These are phyloP conservation scores for Orchesellides sinensis DNA, from an alignment of 2,888 invertebrate species.

Conservation along the genomic window DNA sequence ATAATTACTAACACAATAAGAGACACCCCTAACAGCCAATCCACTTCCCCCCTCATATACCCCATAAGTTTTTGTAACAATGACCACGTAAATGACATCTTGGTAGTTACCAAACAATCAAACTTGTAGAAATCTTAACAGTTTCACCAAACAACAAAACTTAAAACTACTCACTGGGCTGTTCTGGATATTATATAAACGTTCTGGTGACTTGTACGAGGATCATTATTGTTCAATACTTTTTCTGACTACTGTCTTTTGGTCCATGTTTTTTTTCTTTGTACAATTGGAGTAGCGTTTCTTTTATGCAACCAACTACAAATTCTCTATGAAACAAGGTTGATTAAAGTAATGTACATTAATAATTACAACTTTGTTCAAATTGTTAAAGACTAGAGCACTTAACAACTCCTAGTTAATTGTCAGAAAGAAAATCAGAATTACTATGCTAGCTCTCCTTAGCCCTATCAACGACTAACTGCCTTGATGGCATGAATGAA, in stretches of 20 bases:
- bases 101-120: conserved; percentile 1
- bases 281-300: too few relatives aligned
- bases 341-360: background rate
- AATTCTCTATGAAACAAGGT: background rate
- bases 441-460: background rate
- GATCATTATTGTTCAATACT: too few relatives aligned
- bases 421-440: background rate
- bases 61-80: conserved; percentile 34
- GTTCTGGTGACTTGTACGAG: background rate
- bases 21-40: conserved; percentile 57
- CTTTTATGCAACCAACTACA: background rate
- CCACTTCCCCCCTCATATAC: conserved; percentile 58
- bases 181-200: background rate
- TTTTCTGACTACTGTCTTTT: too few relatives aligned
- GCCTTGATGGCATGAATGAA: conserved; percentile 35
- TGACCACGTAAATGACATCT: conserved; percentile 49
- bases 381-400: conserved; percentile 26
- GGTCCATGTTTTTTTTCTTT: too few relatives aligned
- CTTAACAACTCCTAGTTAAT: conserved; percentile 9
- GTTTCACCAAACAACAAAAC: background rate
- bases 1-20: conserved; percentile 57
- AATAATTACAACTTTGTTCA: background rate
- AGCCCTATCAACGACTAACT: background rate
- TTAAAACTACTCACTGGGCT: background rate
- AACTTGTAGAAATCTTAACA: background rate